Base-by-base conservation (phyloP, 2,113 vertebrate species). In the Mola mola region DNA sequence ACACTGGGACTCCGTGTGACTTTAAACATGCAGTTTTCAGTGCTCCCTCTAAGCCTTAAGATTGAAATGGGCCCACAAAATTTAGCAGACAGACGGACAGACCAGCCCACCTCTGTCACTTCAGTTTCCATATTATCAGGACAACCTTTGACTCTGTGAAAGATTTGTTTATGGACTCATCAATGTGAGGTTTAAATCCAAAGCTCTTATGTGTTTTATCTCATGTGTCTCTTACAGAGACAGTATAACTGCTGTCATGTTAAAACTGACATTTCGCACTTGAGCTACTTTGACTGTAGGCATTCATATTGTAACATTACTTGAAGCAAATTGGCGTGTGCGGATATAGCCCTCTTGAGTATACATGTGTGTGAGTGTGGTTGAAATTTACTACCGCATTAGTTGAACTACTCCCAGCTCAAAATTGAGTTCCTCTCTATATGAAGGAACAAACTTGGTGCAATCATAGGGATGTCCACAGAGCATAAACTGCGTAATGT, bases 11-110 rank as follows among this genome's bases (percentile, higher is more conserved):
- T 43, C n/a, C 7, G 64, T 56, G 48, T 36, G 52, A 67, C 44
- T 37, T 72, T 28, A 25, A 61, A 74, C 85, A 88, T 88, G 85
- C 83, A 88, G 2, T 48, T 38, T 74, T 92, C 91, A 91, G 91
- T 92, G 88, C 86, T 89, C 91, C 92, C 84, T 87, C 87, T 88
- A 87, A 70, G 87, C 89, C 89, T 88, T 65, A 6, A 36, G 28
- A 25, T 74, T 65, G 62, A 69, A 66, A 81, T 59, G 72, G 49
- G 31, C 60, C 72, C 68, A 57, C 47, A 9, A 38, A 68, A 33
- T 63, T 65, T 50, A 51, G 72, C 66, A 20, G 63, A 43, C 19
- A 67, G 62, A 72, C 65, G 73, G 67, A 82, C 79, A 69, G 72
- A 67, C 20, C 77, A 34, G 68, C 49, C 50, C 63, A 1, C 25